Evolutionary conservation across 2,888 invertebrate species (phyloP).

Genomic region (Lepeophtheirus nordmannii): DNA sequence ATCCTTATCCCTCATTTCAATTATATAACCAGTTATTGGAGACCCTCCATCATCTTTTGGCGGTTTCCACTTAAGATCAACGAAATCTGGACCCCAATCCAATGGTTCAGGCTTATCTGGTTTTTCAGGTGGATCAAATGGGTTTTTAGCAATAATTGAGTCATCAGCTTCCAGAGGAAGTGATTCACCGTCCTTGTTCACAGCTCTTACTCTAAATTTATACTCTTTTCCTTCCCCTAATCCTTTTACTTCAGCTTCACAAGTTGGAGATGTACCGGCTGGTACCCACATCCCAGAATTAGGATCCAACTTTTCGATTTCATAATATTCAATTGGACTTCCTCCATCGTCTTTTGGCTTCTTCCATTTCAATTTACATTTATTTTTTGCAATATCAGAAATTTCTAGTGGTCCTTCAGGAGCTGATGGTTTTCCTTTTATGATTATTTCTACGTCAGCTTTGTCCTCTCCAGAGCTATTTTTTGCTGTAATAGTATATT

Average conservation of each 20-base stretch:
- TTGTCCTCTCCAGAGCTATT: constrained; percentile 85
- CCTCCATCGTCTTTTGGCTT: constrained; percentile 94
- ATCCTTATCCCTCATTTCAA: constrained; percentile 83
- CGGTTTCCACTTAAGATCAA: constrained; percentile 80
- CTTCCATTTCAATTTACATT: constrained; percentile 78
- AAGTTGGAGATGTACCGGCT: constrained; percentile 68
- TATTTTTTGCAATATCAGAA: constrained; percentile 72
- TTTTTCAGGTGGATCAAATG: constrained; percentile 85
- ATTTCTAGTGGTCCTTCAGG: constrained; percentile 69
- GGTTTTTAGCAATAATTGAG: constrained; percentile 93
- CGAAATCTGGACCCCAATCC: constrained; percentile 92
- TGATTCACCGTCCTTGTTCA: constrained; percentile 94
- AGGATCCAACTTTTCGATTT: constrained; percentile 87
- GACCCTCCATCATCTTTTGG: constrained; percentile 88
- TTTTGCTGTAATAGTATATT: constrained; percentile 71
- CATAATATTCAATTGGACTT: constrained; percentile 77
- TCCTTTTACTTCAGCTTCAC: constrained; percentile 56
- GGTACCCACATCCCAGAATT: constrained; percentile 83
- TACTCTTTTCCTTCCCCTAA: constrained; percentile 89
- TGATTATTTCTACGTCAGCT: constrained; percentile 73
- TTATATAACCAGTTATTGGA: constrained; percentile 82
- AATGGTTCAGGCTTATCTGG: constrained; percentile 74
- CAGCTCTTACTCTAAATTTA: constrained; percentile 93
- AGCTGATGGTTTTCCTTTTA: constrained; percentile 43
- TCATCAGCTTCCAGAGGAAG: constrained; percentile 87